phyloP scores from a whole-genome alignment of 2,888 invertebrate species.

The Stegana nigrithorax region DNA sequence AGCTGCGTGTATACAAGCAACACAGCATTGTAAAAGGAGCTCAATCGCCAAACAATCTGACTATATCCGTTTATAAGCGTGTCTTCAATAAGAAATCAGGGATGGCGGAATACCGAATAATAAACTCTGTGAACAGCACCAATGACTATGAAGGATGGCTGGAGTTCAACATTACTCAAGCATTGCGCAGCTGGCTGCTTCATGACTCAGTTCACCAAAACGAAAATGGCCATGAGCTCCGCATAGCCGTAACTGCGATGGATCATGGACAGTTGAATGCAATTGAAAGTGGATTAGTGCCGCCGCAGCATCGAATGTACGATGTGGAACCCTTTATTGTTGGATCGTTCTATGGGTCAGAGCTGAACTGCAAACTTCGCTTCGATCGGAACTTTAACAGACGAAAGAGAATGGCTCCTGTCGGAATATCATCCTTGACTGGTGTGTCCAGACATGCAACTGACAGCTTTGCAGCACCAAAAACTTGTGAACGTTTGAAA shows the following conservation, averaged over 20 bases:
- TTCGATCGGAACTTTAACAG: slow-evolving; percentile 61
- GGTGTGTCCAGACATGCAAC: slow-evolving; percentile 14
- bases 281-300: slow-evolving; percentile 78
- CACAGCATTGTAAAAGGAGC: slow-evolving; percentile 32
- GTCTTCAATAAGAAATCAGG: slow-evolving; percentile 24
- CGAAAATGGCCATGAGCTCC: slow-evolving; percentile 44
- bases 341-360: slow-evolving; percentile 82
- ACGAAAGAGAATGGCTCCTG: slow-evolving; percentile 67
- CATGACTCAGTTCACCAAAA: too few relatives aligned
- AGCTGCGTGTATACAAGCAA: slow-evolving; percentile 82
- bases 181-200: slow-evolving; percentile 82
- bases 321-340: slow-evolving; percentile 92
- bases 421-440: not conserved
- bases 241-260: slow-evolving; percentile 38
- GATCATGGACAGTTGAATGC: slow-evolving; percentile 73
- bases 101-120: slow-evolving; percentile 72
- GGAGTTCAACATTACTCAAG: slow-evolving; percentile 83
- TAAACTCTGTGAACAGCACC: slow-evolving; percentile 80
- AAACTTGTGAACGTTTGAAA: slow-evolving; percentile 87
- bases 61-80: slow-evolving; percentile 53
- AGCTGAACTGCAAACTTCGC: slow-evolving; percentile 71
- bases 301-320: slow-evolving; percentile 69
- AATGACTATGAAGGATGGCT: slow-evolving; percentile 85
- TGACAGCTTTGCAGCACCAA: slow-evolving; percentile 63
- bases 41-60: slow-evolving; percentile 39